A percentile compares a stretch with the other conserved stretches of the same genome.
Conservation (phyloP, 2,888 invertebrate genomes). For the Creontiades dilutus region DNA sequence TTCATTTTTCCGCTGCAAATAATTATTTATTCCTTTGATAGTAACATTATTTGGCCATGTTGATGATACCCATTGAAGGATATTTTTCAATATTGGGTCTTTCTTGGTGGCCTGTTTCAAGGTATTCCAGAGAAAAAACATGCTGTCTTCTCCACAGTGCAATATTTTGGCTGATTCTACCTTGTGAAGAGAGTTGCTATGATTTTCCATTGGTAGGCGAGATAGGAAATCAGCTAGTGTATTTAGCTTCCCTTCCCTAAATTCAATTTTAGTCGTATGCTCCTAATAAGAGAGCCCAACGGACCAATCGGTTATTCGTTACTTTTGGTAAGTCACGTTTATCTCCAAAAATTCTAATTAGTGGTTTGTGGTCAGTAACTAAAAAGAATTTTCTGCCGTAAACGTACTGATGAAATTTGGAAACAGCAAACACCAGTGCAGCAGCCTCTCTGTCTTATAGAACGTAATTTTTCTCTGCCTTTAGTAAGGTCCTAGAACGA, state of each 20-base stretch:
- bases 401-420: slow-evolving; percentile 78
- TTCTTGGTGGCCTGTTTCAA: background rate
- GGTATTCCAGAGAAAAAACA: background rate
- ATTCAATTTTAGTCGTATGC: background rate
- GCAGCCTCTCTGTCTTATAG: slow-evolving; percentile 73
- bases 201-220: background rate
- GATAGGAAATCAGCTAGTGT: background rate
- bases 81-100: background rate
- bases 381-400: slow-evolving; percentile 77
- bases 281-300: background rate
- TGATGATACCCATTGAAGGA: background rate
- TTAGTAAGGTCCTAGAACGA: background rate
- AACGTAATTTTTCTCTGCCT: slow-evolving; percentile 51
- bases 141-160: background rate
- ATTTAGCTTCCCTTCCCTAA: background rate
- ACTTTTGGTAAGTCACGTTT: background rate
- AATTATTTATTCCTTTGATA: background rate
- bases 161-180: background rate
- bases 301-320: background rate
- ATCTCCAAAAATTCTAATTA: slow-evolving; percentile 72
- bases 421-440: slow-evolving; percentile 77
- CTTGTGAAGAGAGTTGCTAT: background rate
- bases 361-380: slow-evolving; percentile 77
- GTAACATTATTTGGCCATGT: background rate
- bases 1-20: background rate